Evolutionary conservation across 2,888 invertebrate genomes (phyloP), one percentile per base, ranked within the genome.

Genomic region (Papilio demoleus): DNA sequence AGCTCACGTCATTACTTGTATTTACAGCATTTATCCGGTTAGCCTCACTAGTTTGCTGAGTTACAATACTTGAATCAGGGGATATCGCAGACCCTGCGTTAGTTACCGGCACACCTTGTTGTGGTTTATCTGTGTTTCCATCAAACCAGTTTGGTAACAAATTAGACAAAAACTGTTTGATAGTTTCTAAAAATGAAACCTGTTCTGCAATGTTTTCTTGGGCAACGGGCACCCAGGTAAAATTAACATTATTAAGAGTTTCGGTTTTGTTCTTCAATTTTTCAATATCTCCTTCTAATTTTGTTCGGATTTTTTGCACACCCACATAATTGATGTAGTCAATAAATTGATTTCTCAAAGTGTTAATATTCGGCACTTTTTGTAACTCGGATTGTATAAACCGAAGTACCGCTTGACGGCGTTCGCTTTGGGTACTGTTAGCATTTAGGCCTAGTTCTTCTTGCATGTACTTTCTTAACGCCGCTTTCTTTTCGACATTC

Each of bases 361-460:
- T 78, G 68, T 81, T 81, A 42, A 79, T 75, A 17, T 81, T 72
- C 11, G 72, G 75, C 9, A 79, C 71, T 68, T 86, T 78, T 68
- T 81, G 81, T 66, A 88, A 72, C 72, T 83, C 86, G 11, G 75
- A 82, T 77, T 88, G 82, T 22, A 92, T 78, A 42, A 88, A 75
- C 50, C 80, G 78, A n/a, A 86, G 72, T 22, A 90, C 77, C n/a
- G 90, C 90, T 77, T 86, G 82, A 36, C 86, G 86, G 67, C 86
- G 84, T 76, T 92, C 89, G 71, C 76, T 81, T 68, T 84, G 84
- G 1, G 88, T 91, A 67, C 88, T 91, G 59, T 86, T 88, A 9
- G 73, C 73, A 71, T 79, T 86, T 9, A 92, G 73, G 5, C 85
- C 85, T 58, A 90, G 75, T 74, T 88, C 87, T 79, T 90, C 85